Conservation (phyloP, 2,888 invertebrate species). For the Sussaba pulchella region DNA sequence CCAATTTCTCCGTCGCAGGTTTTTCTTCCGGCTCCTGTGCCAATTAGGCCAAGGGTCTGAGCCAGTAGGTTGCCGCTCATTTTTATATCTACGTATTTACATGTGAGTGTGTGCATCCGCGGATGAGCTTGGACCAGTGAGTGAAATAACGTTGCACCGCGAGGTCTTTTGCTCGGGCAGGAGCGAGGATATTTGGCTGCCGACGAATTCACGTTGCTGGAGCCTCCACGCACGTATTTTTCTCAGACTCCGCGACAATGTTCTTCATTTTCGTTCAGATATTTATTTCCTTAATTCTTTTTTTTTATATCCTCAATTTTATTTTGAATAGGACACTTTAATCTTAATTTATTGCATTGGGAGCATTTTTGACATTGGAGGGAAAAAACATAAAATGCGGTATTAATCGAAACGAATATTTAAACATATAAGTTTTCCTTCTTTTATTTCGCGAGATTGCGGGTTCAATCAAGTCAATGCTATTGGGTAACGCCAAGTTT, state of each 20-base stretch:
- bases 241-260: conserved; percentile 7
- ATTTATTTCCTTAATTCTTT: too few relatives aligned
- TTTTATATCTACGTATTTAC: conserved; percentile 14
- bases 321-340: too few relatives aligned
- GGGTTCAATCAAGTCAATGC: too few relatives aligned
- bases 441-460: too few relatives aligned
- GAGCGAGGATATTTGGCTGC: conserved; percentile 31
- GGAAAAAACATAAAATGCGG: too few relatives aligned
- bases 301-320: too few relatives aligned
- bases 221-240: neutral
- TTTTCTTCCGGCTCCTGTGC: conserved; percentile 70
- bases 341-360: too few relatives aligned
- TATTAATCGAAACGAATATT: too few relatives aligned
- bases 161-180: conserved; percentile 14
- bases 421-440: too few relatives aligned
- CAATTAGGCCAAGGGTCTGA: conserved; percentile 77
- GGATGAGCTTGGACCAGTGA: conserved; percentile 10
- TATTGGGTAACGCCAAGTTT: too few relatives aligned
- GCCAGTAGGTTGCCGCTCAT: conserved; percentile 61
- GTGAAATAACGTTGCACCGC: conserved; percentile 13
- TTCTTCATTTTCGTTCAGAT: neutral
- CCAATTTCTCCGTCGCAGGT: conserved; percentile 69
- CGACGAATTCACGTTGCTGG: conserved; percentile 28
- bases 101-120: neutral
- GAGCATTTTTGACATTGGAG: too few relatives aligned